These are phyloP conservation scores for Drosophila bunnanda DNA, from an alignment of 2,888 invertebrate genomes.

Conservation along the genomic window DNA sequence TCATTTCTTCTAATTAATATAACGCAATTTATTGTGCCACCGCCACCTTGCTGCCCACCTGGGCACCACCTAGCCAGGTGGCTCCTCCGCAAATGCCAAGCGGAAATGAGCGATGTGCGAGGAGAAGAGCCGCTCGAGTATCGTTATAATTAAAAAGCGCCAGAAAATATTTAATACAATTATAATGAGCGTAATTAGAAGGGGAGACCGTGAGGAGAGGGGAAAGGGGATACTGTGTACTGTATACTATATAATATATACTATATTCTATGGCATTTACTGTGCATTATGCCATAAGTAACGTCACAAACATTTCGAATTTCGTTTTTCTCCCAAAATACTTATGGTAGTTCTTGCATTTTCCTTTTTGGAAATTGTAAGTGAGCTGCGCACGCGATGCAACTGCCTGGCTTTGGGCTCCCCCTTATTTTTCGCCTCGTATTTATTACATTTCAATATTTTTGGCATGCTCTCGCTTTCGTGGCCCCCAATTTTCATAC, in stretches of 20 bases:
- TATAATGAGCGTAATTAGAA: conserved; percentile 73
- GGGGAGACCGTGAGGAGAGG: background rate
- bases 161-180: conserved; percentile 70
- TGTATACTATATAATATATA: too few relatives aligned
- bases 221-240: background rate
- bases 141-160: conserved; percentile 67
- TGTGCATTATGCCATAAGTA: conserved; percentile 42
- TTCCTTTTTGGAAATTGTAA: conserved; percentile 29
- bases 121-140: conserved; percentile 6
- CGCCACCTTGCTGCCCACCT: conserved; percentile 60
- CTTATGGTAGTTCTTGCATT: background rate
- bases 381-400: conserved; percentile 73
- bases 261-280: too few relatives aligned
- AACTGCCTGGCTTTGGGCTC: conserved; percentile 24
- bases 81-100: conserved; percentile 31
- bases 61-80: conserved; percentile 53
- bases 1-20: conserved; percentile 69
- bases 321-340: conserved; percentile 1
- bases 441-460: conserved; percentile 75
- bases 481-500: background rate
- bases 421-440: conserved; percentile 8
- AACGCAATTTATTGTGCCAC: conserved; percentile 70
- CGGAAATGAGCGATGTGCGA: conserved; percentile 44
- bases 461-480: conserved; percentile 56
- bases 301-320: conserved; percentile 11